phyloP scores from a whole-genome alignment of 1,140 invertebrate species.

The Melanaphis sacchari region DNA sequence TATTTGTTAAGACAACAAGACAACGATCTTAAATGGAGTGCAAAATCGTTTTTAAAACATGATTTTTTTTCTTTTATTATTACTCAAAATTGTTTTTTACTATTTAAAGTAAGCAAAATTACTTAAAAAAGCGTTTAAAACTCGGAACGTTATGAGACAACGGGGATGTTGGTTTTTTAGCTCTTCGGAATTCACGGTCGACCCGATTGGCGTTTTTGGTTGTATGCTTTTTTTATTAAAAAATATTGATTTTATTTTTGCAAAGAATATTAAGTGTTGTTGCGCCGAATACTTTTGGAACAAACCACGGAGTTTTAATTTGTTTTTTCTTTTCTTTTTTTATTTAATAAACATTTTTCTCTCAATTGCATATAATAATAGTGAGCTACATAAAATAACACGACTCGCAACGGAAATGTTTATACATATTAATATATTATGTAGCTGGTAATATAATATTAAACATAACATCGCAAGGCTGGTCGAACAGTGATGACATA shows the following conservation, averaged over 20 bases:
- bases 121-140: conserved; percentile 31
- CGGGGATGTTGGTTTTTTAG: neutral
- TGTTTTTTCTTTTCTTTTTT: conserved; percentile 14
- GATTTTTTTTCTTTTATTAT: conserved; percentile 7
- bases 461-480: neutral
- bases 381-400: neutral
- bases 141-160: neutral
- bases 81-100: neutral
- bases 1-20: neutral
- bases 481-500: neutral
- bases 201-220: neutral
- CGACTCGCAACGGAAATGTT: neutral
- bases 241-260: conserved; percentile 41
- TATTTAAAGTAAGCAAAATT: conserved; percentile 33
- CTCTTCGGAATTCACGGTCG: neutral
- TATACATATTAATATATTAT: neutral
- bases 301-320: neutral
- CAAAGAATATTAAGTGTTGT: conserved; percentile 20
- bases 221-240: conserved; percentile 38
- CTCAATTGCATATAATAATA: neutral
- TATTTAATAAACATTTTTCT: neutral
- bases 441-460: neutral
- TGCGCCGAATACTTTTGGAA: neutral
- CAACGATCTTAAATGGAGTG: neutral
- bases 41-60: neutral